phyloP scores from a whole-genome alignment of 1,140 invertebrate genomes.

The Apolygus lucorum region DNA sequence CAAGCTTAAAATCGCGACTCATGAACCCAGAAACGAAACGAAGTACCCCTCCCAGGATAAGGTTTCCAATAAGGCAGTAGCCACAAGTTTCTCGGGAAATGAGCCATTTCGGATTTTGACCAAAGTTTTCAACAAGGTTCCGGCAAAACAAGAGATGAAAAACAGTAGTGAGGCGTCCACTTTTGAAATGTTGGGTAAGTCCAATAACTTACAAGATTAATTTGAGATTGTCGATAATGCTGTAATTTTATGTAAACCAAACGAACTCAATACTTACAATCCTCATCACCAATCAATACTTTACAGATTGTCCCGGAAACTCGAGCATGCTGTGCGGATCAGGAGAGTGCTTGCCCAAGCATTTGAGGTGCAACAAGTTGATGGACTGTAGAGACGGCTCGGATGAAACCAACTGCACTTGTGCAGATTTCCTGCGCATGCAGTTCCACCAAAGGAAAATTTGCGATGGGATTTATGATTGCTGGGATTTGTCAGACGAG shows the following conservation, averaged over 20 bases:
- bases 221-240: too few relatives aligned
- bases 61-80: slow-evolving; percentile 20
- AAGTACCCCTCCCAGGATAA: slow-evolving; percentile 7
- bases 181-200: slow-evolving; percentile 26
- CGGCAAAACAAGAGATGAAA: slow-evolving; percentile 32
- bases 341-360: slow-evolving; percentile 56
- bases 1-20: slow-evolving; percentile 17
- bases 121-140: slow-evolving; percentile 52
- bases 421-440: slow-evolving; percentile 62
- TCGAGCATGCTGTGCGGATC: slow-evolving; percentile 43
- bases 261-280: too few relatives aligned
- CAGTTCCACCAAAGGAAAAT: slow-evolving; percentile 63
- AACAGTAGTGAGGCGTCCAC: neutral
- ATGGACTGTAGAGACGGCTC: slow-evolving; percentile 61
- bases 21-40: neutral
- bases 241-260: too few relatives aligned
- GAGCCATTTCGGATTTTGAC: slow-evolving; percentile 50
- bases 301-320: slow-evolving; percentile 30
- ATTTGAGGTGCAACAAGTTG: slow-evolving; percentile 61
- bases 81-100: slow-evolving; percentile 17
- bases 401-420: slow-evolving; percentile 64
- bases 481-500: slow-evolving; percentile 73
- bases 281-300: slow-evolving; percentile 36
- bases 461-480: slow-evolving; percentile 70
- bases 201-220: neutral